phyloP scores from a whole-genome alignment of 2,888 invertebrate species.

The Ectobius pallidus region DNA sequence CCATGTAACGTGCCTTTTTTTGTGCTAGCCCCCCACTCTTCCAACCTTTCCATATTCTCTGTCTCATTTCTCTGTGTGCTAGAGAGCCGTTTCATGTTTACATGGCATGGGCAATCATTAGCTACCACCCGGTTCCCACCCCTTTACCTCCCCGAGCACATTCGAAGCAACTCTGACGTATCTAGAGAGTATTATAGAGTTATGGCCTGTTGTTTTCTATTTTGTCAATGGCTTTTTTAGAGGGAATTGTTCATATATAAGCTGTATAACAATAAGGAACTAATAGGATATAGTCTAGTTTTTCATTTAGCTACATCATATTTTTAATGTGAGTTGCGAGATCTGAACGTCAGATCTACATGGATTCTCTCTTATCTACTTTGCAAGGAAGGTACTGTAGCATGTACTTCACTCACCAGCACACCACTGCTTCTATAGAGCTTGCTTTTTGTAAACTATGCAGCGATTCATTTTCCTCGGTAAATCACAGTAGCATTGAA shows the following conservation, averaged over 20 bases:
- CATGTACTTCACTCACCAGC: no score
- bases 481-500: no score
- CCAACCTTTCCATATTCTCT: background rate
- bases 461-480: no score
- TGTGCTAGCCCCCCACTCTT: background rate
- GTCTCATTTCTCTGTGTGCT: background rate
- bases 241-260: background rate
- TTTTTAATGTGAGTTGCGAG: no score
- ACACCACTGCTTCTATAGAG: no score
- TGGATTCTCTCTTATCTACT: no score
- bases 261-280: background rate
- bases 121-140: background rate
- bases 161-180: background rate
- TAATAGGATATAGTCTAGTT: no score
- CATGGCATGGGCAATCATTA: conserved; percentile 23
- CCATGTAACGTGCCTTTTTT: conserved; percentile 26
- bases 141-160: background rate
- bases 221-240: background rate
- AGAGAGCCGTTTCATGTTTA: conserved; percentile 29
- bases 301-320: no score
- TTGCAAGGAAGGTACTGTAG: no score
- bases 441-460: no score
- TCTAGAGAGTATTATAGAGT: background rate
- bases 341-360: no score
- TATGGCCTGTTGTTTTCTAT: conserved; percentile 1